These are phyloP conservation scores for Melanotaenia pygmaea DNA, from an alignment of 2,797 vertebrate species.

Conservation along the genomic window DNA sequence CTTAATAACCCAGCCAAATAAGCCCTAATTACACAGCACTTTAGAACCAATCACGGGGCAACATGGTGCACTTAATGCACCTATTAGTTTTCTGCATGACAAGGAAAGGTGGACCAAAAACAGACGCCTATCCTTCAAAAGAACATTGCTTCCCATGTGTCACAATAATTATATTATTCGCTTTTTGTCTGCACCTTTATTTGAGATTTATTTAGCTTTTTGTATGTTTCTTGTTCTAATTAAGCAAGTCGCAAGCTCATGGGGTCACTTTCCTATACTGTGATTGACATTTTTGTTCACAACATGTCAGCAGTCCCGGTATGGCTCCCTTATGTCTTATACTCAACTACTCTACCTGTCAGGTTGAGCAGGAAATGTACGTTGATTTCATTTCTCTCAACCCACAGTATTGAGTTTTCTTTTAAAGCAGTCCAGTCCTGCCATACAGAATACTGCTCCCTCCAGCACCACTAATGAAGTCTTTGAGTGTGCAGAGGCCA, in stretches of 20 bases:
- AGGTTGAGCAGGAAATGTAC: conserved; percentile 47
- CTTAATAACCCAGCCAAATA: conserved; percentile 74
- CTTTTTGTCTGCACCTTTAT: conserved; percentile 17
- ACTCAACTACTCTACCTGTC: conserved; percentile 38
- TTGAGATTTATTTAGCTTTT: conserved; percentile 34
- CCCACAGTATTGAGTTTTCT: conserved; percentile 57
- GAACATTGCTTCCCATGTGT: conserved; percentile 36
- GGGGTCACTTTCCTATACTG: conserved; percentile 37
- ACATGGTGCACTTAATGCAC: conserved; percentile 67
- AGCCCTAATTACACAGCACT: conserved; percentile 77
- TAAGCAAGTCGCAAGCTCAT: conserved; percentile 33
- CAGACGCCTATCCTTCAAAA: conserved; percentile 37
- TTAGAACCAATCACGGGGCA: conserved; percentile 68
- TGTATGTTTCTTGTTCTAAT: conserved; percentile 48
- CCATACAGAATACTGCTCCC: conserved; percentile 50
- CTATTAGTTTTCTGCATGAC: conserved; percentile 54
- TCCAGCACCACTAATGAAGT: conserved; percentile 65
- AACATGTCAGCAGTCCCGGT: conserved; percentile 19
- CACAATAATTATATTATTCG: conserved; percentile 32
- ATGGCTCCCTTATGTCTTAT: conserved; percentile 3
- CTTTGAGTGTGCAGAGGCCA: conserved; percentile 45
- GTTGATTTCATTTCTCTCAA: conserved; percentile 59
- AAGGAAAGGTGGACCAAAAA: conserved; percentile 32
- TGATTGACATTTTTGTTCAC: conserved; percentile 46
- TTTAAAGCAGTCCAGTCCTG: conserved; percentile 62